These are phyloP conservation scores for Hyla sarda DNA, from an alignment of 2,113 vertebrate species.

Conservation along the genomic window DNA sequence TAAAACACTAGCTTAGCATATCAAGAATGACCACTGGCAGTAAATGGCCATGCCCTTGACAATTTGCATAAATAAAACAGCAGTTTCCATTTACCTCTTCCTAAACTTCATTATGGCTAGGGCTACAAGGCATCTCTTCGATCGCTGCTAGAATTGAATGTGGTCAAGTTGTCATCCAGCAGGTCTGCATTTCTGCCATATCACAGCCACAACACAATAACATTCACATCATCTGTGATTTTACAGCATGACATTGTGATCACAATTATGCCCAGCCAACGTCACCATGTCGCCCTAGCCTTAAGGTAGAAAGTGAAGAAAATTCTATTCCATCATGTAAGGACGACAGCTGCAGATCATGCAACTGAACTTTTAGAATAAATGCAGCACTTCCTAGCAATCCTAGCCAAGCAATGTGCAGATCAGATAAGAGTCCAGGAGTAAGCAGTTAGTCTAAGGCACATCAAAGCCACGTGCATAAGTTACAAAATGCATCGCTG, in stretches of 20 bases:
- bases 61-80: constrained; percentile 31
- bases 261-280: too few species aligned
- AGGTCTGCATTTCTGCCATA: too few species aligned
- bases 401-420: constrained; percentile 62
- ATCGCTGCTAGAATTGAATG: too few species aligned
- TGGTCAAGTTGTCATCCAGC: too few species aligned
- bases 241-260: too few species aligned
- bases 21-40: not conserved
- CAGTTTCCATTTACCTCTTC: not conserved
- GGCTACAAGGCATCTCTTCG: too few species aligned
- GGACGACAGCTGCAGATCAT: not conserved
- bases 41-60: not conserved
- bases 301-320: not conserved
- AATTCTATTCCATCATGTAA: not conserved
- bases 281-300: too few species aligned
- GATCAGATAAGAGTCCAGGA: constrained; percentile 63
- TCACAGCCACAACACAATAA: too few species aligned
- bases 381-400: constrained; percentile 62
- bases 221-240: too few species aligned
- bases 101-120: not conserved
- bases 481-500: constrained; percentile 63
- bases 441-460: constrained; percentile 76
- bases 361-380: not conserved
- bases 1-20: not conserved
- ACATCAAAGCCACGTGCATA: constrained; percentile 68